phyloP scores from a whole-genome alignment of 2,888 invertebrate species.

The Melanostoma mellinum region DNA sequence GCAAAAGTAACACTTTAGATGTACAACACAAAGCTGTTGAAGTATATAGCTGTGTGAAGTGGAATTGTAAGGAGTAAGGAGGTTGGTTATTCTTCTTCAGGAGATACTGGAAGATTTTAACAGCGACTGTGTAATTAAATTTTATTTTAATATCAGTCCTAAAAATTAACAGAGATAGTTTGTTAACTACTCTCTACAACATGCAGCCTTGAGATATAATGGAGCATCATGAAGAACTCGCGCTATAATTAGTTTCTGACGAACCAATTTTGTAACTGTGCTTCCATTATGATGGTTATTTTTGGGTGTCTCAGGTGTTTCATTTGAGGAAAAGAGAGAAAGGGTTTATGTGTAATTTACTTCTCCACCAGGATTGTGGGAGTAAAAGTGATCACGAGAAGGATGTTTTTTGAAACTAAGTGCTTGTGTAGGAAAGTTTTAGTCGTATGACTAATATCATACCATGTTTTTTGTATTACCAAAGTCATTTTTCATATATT shows the following conservation, averaged over 20 bases:
- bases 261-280: not conserved
- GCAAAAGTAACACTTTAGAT: not conserved
- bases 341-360: too few species aligned
- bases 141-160: constrained; percentile 59
- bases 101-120: constrained; percentile 42
- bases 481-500: too few species aligned
- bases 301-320: too few species aligned
- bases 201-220: constrained; percentile 12
- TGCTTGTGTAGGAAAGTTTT: too few species aligned
- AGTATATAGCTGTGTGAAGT: not conserved
- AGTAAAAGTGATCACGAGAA: too few species aligned
- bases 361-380: too few species aligned
- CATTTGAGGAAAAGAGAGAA: too few species aligned
- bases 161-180: constrained; percentile 26
- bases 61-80: not conserved
- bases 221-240: constrained; percentile 21
- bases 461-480: too few species aligned
- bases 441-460: too few species aligned
- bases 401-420: too few species aligned
- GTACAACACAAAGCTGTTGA: not conserved
- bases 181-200: constrained; percentile 12
- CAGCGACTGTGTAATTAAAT: constrained; percentile 60
- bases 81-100: constrained; percentile 35
- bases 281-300: too few species aligned
- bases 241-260: constrained; percentile 12